Conservation (phyloP, 1,140 invertebrate genomes). For the Drosophila bifasciata region DNA sequence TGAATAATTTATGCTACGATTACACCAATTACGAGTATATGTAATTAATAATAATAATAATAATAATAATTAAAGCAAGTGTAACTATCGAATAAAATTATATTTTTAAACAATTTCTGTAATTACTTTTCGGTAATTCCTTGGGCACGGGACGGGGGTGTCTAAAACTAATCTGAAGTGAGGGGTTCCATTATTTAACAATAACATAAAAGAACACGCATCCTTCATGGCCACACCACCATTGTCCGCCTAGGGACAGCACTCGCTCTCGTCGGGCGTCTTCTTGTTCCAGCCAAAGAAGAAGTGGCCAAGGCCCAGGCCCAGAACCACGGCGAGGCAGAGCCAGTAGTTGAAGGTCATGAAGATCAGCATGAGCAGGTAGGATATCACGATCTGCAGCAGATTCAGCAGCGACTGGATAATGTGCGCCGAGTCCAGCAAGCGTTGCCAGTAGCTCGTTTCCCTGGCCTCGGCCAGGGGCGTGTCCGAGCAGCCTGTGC, state of each 20-base stretch:
- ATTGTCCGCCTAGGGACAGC: slow-evolving; percentile 44
- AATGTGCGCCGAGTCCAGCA: slow-evolving; percentile 86
- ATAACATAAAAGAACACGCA: background rate
- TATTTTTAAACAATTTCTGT: slow-evolving; percentile 61
- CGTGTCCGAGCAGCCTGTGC: slow-evolving; percentile 52
- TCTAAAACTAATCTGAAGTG: slow-evolving; percentile 9
- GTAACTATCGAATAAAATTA: slow-evolving; percentile 68
- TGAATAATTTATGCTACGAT: slow-evolving; percentile 74
- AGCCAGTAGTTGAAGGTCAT: slow-evolving; percentile 99
- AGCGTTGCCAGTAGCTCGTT: slow-evolving; percentile 55
- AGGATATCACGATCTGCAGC: slow-evolving; percentile 94
- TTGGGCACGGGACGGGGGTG: slow-evolving; percentile 41
- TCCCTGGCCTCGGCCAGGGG: slow-evolving; percentile 51
- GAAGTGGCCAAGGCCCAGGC: slow-evolving; percentile 95
- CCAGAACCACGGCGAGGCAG: slow-evolving; percentile 93
- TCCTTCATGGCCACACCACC: too few species aligned
- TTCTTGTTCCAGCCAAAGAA: slow-evolving; percentile 92
- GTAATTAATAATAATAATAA: too few species aligned
- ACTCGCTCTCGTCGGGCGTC: slow-evolving; percentile 62
- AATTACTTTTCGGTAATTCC: slow-evolving; percentile 57
- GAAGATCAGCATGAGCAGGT: slow-evolving; percentile 98
- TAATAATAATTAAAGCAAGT: slow-evolving; percentile 41
- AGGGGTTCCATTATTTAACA: slow-evolving; percentile 5
- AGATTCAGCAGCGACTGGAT: slow-evolving; percentile 94
- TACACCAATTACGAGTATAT: slow-evolving; percentile 39